Conservation (phyloP, 1,140 invertebrate species). For the Bombus picipes region DNA sequence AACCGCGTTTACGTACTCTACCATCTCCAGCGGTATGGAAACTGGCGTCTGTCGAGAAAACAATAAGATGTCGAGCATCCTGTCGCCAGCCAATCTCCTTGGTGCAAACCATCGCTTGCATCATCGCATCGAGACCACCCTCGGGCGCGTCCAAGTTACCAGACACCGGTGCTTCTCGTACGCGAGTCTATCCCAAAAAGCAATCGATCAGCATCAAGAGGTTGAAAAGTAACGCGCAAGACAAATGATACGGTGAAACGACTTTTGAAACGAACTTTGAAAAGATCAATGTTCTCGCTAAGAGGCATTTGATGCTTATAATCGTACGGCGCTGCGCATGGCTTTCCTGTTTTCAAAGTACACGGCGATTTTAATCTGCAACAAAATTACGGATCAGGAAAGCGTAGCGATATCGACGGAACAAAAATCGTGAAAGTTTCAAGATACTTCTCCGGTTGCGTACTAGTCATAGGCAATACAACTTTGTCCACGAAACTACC, state of each 20-base stretch:
- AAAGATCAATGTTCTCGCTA: conserved; percentile 84
- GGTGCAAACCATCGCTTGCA: conserved; percentile 88
- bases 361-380: conserved; percentile 85
- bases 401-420: not conserved
- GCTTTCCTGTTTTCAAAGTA: conserved; percentile 54
- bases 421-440: not conserved
- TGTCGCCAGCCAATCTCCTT: conserved; percentile 86
- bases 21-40: conserved; percentile 88
- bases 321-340: conserved; percentile 87
- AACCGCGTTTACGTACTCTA: conserved; percentile 77
- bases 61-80: conserved; percentile 85
- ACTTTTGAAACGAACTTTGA: conserved; percentile 79
- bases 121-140: conserved; percentile 91
- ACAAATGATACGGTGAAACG: not conserved
- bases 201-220: not conserved
- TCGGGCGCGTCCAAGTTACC: conserved; percentile 89
- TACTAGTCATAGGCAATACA: conserved; percentile 90
- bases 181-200: conserved; percentile 69
- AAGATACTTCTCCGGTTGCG: conserved; percentile 82
- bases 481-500: conserved; percentile 96
- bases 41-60: conserved; percentile 85
- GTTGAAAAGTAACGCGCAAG: not conserved
- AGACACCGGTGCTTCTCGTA: conserved; percentile 84
- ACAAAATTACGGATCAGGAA: not conserved
- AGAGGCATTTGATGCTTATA: conserved; percentile 88